Conservation (phyloP, 2,113 vertebrate species). For the Labeo catla region DNA sequence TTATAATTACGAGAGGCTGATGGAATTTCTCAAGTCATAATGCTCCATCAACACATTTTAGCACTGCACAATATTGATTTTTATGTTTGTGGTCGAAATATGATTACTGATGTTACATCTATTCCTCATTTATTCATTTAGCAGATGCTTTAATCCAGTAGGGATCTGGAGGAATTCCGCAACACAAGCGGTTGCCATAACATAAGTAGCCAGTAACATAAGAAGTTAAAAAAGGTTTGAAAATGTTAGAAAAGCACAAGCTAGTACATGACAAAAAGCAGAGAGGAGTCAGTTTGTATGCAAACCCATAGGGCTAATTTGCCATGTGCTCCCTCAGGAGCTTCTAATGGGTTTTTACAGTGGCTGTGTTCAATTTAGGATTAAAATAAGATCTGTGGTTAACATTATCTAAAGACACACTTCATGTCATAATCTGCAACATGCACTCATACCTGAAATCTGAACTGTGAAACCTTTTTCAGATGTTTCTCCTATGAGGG, state of each 20-base stretch:
- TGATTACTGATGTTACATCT: neutral
- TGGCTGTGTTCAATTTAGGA: neutral
- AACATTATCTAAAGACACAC: neutral
- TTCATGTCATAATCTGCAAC: neutral
- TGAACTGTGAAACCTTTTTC: neutral
- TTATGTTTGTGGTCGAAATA: neutral
- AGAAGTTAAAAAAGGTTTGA: neutral
- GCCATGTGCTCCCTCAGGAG: neutral
- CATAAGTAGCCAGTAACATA: neutral
- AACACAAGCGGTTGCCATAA: neutral
- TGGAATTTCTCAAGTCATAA: slow-evolving; percentile 40
- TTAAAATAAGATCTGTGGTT: neutral
- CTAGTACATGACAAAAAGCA: neutral
- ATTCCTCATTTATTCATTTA: slow-evolving; percentile 6
- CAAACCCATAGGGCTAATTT: neutral
- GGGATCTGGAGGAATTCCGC: neutral
- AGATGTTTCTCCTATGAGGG: neutral
- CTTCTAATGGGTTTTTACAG: neutral
- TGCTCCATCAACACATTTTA: neutral
- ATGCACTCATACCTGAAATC: neutral
- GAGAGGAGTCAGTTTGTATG: neutral
- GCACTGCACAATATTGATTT: neutral
- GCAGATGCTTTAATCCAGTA: slow-evolving; percentile 3
- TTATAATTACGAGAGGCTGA: neutral
- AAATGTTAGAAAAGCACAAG: neutral